Conservation (phyloP, 2,113 vertebrate species). For the Montifringilla adamsi region DNA sequence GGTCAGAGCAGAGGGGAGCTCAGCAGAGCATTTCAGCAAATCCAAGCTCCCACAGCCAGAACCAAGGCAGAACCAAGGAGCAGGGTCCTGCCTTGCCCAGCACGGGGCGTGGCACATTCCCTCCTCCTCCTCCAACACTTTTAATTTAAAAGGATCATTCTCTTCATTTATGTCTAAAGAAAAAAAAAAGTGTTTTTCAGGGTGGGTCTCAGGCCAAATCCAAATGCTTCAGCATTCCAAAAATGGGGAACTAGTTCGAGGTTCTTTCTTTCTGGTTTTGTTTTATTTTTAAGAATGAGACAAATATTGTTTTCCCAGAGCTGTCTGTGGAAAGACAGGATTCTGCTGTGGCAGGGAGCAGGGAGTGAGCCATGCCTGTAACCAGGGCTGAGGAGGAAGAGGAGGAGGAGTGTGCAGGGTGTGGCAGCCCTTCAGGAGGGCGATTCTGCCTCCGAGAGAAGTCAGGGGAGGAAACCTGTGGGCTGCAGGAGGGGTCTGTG, state of each 20-base stretch:
- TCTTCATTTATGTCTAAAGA: background rate
- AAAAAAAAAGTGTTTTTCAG: background rate
- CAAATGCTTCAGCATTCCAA: background rate
- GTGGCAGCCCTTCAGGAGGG: background rate
- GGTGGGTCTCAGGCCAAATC: background rate
- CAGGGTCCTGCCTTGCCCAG: background rate
- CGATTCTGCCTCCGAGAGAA: background rate
- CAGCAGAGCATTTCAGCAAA: background rate
- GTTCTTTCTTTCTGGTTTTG: background rate
- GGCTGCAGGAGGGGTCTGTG: background rate
- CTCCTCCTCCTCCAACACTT: background rate
- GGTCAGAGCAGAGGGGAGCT: background rate
- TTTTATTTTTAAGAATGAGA: background rate
- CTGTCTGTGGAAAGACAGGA: background rate
- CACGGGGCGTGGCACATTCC: accelerated
- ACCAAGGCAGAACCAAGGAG: background rate
- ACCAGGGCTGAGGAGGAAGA: background rate
- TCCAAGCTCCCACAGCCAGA: background rate
- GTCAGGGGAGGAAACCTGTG: background rate
- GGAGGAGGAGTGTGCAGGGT: background rate
- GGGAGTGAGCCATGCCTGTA: background rate
- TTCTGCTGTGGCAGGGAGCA: background rate
- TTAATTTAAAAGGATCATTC: background rate
- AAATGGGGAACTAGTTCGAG: background rate
- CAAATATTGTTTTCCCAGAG: background rate